Percentiles rank a stretch among this genome's conserved stretches.
These are phyloP conservation scores for Drosophila picticornis DNA, from an alignment of 2,888 invertebrate species.

Conservation along the genomic window DNA sequence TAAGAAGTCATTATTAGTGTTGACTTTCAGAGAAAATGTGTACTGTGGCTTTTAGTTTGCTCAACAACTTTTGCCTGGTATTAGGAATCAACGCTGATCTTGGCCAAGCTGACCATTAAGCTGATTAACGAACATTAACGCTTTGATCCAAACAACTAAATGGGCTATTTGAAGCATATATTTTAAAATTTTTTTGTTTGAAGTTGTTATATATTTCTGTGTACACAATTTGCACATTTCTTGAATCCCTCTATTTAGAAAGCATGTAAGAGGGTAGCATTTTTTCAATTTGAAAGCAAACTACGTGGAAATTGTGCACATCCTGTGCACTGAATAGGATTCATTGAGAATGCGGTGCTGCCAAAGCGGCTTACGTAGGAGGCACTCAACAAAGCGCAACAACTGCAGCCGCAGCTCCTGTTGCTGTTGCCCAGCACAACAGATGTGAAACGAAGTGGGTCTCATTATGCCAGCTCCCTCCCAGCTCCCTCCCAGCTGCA, in stretches of 20 bases:
- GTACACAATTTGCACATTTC: conserved; percentile 17
- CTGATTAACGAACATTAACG: conserved; percentile 18
- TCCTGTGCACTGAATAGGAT: conserved; percentile 44
- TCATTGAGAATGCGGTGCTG: conserved; percentile 17
- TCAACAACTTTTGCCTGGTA: background rate
- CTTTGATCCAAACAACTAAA: conserved; percentile 6
- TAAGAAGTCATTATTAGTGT: background rate
- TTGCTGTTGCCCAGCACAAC: conserved; percentile 21
- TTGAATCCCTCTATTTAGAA: conserved; percentile 53
- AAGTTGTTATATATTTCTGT: conserved; percentile 1
- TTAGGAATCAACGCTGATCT: background rate
- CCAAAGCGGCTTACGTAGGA: conserved; percentile 59
- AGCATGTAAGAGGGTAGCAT: conserved; percentile 24
- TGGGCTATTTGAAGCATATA: background rate
- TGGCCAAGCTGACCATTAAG: conserved; percentile 3
- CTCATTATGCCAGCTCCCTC: conserved; percentile 8
- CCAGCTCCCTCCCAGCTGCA: conserved; percentile 4
- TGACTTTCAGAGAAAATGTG: background rate
- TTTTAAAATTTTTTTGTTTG: background rate
- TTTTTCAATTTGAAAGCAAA: conserved; percentile 53
- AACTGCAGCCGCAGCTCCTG: conserved; percentile 32
- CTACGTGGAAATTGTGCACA: conserved; percentile 58
- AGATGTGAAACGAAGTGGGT: conserved; percentile 6
- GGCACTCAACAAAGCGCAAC: conserved; percentile 6
- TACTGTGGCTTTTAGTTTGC: background rate